Percentiles rank a stretch among this genome's conserved stretches.
phyloP scores from a whole-genome alignment of 2,888 invertebrate genomes.

The Hanleya hanleyi region DNA sequence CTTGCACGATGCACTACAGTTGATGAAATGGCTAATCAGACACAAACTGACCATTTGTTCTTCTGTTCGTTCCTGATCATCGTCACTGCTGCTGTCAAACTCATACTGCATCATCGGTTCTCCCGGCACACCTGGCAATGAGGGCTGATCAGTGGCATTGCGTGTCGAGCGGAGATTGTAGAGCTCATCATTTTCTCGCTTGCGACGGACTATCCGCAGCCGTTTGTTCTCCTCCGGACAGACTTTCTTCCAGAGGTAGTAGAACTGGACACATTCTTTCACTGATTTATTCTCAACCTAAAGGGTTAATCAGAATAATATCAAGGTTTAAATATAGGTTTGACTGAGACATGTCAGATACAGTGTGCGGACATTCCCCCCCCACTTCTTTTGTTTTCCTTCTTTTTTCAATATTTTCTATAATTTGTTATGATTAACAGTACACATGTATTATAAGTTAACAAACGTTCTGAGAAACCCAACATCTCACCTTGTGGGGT shows the following conservation, averaged over 20 bases:
- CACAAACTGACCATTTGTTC: background rate
- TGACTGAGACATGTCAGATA: too few species aligned
- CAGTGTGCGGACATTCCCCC: too few species aligned
- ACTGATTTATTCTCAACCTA: constrained; percentile 90
- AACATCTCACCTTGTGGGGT: too few species aligned
- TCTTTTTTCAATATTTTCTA: too few species aligned
- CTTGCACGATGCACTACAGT: too few species aligned
- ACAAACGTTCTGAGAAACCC: too few species aligned
- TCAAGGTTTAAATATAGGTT: too few species aligned
- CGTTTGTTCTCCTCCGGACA: constrained; percentile 92
- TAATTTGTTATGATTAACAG: too few species aligned
- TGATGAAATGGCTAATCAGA: too few species aligned
- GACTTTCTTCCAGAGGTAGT: constrained; percentile 99
- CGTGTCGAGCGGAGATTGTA: constrained; percentile 68
- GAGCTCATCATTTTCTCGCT: constrained; percentile 73
- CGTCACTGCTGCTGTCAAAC: constrained; percentile 13
- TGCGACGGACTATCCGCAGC: constrained; percentile 81
- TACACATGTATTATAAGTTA: too few species aligned
- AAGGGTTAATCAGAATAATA: too few species aligned
- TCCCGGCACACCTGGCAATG: background rate
- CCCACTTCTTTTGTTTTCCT: too few species aligned
- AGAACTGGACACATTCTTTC: constrained; percentile 95
- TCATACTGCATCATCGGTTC: background rate
- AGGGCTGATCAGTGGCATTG: background rate
- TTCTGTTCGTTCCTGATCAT: background rate